Conservation (phyloP, 2,797 vertebrate species). For the Coreius guichenoti region DNA sequence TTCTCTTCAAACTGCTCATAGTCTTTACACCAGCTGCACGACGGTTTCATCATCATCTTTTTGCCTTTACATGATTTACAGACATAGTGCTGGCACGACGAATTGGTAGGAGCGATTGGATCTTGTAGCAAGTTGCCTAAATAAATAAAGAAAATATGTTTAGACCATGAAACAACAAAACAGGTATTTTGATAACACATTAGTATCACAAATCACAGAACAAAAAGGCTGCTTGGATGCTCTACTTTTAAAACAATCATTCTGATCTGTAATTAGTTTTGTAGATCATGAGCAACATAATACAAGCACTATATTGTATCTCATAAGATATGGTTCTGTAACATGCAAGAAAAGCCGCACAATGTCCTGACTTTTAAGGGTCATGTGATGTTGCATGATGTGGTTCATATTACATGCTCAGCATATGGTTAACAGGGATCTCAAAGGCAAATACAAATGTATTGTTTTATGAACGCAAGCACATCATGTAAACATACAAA, state of each 20-base stretch:
- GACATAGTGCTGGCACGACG: conserved; percentile 98
- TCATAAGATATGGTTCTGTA: not conserved
- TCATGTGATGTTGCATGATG: not conserved
- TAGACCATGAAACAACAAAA: conserved; percentile 8
- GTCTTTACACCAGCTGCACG: conserved; percentile 99
- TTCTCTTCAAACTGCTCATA: conserved; percentile 98
- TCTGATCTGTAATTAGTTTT: not conserved
- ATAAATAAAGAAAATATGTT: not conserved
- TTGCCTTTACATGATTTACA: conserved; percentile 97
- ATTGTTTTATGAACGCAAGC: not conserved
- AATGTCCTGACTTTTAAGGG: not conserved
- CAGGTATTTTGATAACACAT: not conserved
- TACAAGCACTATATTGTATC: not conserved
- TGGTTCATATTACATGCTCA: conserved; percentile 7
- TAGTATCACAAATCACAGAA: not conserved
- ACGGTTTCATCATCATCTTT: conserved; percentile 99
- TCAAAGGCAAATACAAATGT: conserved; percentile 5
- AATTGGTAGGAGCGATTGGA: conserved; percentile 96
- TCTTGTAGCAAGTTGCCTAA: conserved; percentile 95
- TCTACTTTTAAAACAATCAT: not conserved
- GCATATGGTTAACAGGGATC: not conserved
- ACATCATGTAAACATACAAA: not conserved
- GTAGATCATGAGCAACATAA: not conserved
- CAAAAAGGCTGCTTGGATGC: not conserved
- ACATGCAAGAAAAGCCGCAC: not conserved